Evolutionary conservation across 2,888 invertebrate genomes (phyloP).

Genomic region (Erebia aethiops): DNA sequence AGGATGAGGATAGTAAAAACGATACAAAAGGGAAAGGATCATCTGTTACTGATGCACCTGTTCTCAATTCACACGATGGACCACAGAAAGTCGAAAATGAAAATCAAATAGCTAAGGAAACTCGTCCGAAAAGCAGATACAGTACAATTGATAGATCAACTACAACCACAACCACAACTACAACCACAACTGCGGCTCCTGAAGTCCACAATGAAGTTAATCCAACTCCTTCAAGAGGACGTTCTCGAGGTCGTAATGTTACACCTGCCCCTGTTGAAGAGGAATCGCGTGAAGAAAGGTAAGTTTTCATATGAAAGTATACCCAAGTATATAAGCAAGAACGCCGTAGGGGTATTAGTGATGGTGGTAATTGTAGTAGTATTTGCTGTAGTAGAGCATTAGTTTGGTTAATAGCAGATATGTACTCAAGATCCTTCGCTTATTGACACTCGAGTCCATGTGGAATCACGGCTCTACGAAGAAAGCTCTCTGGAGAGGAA

Average conservation of each 20-base stretch:
- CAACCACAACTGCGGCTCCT: slow-evolving; percentile 76
- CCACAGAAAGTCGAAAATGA: slow-evolving; percentile 78
- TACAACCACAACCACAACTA: slow-evolving; percentile 68
- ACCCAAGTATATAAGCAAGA: background rate
- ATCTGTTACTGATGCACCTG: slow-evolving; percentile 51
- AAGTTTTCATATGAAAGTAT: slow-evolving; percentile 35
- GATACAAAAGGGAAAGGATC: slow-evolving; percentile 58
- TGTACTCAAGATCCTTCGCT: slow-evolving; percentile 28
- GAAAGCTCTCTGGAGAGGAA: slow-evolving; percentile 59
- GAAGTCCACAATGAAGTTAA: slow-evolving; percentile 87
- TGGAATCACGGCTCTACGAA: slow-evolving; percentile 39
- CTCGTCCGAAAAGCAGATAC: slow-evolving; percentile 80
- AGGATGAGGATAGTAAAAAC: slow-evolving; percentile 85
- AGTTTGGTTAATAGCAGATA: slow-evolving; percentile 23
- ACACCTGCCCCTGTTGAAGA: slow-evolving; percentile 78
- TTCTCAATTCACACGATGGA: slow-evolving; percentile 84
- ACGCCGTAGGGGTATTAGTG: slow-evolving; percentile 20
- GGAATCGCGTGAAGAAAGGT: slow-evolving; percentile 79
- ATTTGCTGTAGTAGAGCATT: slow-evolving; percentile 26
- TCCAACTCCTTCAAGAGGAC: slow-evolving; percentile 71
- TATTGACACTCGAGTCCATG: slow-evolving; percentile 37
- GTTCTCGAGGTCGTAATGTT: slow-evolving; percentile 76
- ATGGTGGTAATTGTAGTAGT: slow-evolving; percentile 19
- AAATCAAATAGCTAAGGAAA: slow-evolving; percentile 70
- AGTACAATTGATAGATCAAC: slow-evolving; percentile 79